phyloP scores from a whole-genome alignment of 1,140 invertebrate species.

The Diabrotica undecimpunctata region DNA sequence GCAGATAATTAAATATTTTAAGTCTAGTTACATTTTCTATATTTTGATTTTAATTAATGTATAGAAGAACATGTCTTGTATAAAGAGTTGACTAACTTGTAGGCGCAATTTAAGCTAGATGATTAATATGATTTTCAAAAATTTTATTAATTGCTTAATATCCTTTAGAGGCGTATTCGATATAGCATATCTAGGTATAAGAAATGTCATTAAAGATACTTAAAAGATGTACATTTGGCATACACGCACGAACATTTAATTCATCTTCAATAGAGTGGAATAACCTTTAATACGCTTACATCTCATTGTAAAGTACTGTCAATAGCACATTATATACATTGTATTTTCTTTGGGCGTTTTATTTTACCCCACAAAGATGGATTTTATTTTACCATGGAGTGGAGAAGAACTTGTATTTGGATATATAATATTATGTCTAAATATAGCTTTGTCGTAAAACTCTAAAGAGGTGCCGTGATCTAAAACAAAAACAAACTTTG shows the following conservation, averaged over 20 bases:
- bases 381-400: too few species aligned
- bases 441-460: too few species aligned
- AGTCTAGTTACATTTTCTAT: too few species aligned
- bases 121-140: neutral
- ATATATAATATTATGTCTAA: too few species aligned
- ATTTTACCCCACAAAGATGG: neutral
- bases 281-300: conserved; percentile 30
- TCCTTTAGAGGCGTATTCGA: neutral
- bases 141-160: neutral
- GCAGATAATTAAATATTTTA: too few species aligned
- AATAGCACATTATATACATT: conserved; percentile 36
- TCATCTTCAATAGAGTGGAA: conserved; percentile 25
- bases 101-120: conserved; percentile 7
- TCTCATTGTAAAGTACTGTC: conserved; percentile 29
- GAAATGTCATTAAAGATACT: neutral
- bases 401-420: too few species aligned
- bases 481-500: too few species aligned
- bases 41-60: too few species aligned
- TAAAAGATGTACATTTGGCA: neutral
- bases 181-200: conserved; percentile 4
- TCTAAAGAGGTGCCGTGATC: too few species aligned
- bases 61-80: too few species aligned
- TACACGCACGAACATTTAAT: conserved; percentile 21
- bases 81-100: neutral
- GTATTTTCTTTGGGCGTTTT: conserved; percentile 30